Evolutionary conservation across 2,888 invertebrate genomes (phyloP).

Genomic region (Sinohyriopsis cumingii): DNA sequence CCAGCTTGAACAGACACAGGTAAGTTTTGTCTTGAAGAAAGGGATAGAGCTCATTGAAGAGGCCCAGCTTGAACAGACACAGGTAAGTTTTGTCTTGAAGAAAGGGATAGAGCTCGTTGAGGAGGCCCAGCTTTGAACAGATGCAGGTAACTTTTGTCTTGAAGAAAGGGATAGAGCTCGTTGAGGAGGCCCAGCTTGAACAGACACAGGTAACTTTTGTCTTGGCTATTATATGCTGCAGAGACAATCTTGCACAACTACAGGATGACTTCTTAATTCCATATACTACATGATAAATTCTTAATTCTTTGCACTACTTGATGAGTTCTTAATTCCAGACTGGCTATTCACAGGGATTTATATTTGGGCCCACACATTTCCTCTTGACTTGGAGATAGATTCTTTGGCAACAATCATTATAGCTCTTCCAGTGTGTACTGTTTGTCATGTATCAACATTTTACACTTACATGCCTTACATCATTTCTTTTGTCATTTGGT

Average conservation of each 20-base stretch:
- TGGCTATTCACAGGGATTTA: too few relatives aligned
- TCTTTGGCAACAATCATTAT: too few relatives aligned
- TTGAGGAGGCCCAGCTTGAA: constrained; percentile 70
- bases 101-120: constrained; percentile 68
- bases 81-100: constrained; percentile 42
- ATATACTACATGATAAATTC: too few relatives aligned
- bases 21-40: constrained; percentile 22
- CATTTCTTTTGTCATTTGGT: too few relatives aligned
- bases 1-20: constrained; percentile 69
- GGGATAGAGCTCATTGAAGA: constrained; percentile 69
- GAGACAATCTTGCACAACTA: neutral
- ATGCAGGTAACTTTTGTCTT: constrained; percentile 57
- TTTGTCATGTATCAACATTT: neutral
- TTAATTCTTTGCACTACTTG: too few relatives aligned
- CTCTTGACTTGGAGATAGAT: too few relatives aligned
- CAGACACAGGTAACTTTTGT: constrained; percentile 59
- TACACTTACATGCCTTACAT: neutral
- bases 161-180: constrained; percentile 64
- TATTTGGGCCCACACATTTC: too few relatives aligned
- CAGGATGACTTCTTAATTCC: too few relatives aligned
- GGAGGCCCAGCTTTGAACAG: constrained; percentile 69
- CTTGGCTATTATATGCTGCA: too few relatives aligned
- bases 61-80: constrained; percentile 69
- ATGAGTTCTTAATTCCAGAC: too few relatives aligned
- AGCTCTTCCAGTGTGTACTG: neutral